A percentile compares a stretch with the other conserved stretches of the same genome.
phyloP scores from a whole-genome alignment of 1,140 invertebrate species.

The Drosophila obscura region DNA sequence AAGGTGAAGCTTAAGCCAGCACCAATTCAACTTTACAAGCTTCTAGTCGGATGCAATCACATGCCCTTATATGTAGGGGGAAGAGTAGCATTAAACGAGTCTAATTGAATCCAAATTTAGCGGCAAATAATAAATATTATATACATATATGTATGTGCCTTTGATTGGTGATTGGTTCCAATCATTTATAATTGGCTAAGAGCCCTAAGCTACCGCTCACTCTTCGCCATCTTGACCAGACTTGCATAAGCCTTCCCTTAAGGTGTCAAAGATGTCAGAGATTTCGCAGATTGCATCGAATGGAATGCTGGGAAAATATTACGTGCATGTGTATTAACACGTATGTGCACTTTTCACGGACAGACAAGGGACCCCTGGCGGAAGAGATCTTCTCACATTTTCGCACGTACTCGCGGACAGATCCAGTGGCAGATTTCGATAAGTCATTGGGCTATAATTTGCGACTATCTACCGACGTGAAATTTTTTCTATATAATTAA shows the following conservation, averaged over 20 bases:
- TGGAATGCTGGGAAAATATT: slow-evolving; percentile 43
- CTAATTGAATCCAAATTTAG: slow-evolving; percentile 14
- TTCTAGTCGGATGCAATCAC: slow-evolving; percentile 15
- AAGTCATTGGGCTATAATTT: slow-evolving; percentile 81
- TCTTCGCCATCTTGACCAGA: slow-evolving; percentile 3
- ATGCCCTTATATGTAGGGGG: slow-evolving; percentile 9
- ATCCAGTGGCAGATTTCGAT: slow-evolving; percentile 78
- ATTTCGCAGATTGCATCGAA: slow-evolving; percentile 21
- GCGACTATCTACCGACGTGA: slow-evolving; percentile 44
- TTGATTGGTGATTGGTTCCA: too few relatives aligned
- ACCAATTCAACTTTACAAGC: slow-evolving; percentile 19
- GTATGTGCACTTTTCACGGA: slow-evolving; percentile 58
- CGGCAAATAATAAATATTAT: too few relatives aligned
- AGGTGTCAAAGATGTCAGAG: slow-evolving; percentile 1
- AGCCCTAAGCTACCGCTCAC: too few relatives aligned
- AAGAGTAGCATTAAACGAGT: neutral
- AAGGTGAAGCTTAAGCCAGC: slow-evolving; percentile 7
- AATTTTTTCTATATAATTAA: slow-evolving; percentile 80
- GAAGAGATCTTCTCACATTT: slow-evolving; percentile 64
- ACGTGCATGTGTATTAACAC: too few relatives aligned
- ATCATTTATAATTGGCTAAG: too few relatives aligned
- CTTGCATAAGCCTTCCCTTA: slow-evolving; percentile 22
- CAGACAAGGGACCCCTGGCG: slow-evolving; percentile 34
- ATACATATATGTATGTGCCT: too few relatives aligned
- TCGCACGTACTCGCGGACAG: slow-evolving; percentile 59